These are phyloP conservation scores for Clarias magur DNA, from an alignment of 2,113 vertebrate genomes.

Conservation along the genomic window DNA sequence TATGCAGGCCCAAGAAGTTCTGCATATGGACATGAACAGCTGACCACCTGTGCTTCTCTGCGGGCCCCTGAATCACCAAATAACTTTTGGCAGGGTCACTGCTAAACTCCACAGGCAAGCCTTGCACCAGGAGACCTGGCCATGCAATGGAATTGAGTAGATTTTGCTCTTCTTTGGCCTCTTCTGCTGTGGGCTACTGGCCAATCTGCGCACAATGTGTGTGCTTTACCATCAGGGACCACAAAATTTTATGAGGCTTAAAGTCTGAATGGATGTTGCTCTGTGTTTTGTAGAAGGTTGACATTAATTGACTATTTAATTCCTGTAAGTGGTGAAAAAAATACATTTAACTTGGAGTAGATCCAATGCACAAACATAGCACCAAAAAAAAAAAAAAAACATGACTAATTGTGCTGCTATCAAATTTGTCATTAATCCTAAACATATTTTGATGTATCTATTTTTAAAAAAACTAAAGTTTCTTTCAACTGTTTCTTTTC, in stretches of 20 bases:
- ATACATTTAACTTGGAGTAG: no score
- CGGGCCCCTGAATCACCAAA: constrained; percentile 76
- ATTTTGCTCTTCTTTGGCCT: constrained; percentile 79
- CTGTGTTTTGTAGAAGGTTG: constrained; percentile 58
- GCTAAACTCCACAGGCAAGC: constrained; percentile 72
- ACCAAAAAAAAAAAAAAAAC: neutral
- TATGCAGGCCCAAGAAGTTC: constrained; percentile 87
- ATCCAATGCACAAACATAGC: neutral
- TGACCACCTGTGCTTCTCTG: constrained; percentile 77
- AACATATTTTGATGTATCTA: no score
- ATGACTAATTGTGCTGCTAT: no score
- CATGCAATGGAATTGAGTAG: constrained; percentile 81
- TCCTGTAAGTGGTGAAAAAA: constrained; percentile 56
- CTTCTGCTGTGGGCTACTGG: constrained; percentile 76
- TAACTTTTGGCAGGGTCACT: constrained; percentile 84
- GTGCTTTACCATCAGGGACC: constrained; percentile 63
- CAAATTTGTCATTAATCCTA: no score
- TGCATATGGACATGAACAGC: constrained; percentile 83
- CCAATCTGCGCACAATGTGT: constrained; percentile 79
- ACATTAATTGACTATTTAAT: constrained; percentile 67
- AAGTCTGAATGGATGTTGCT: constrained; percentile 64
- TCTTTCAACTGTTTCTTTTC: no score
- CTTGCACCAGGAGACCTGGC: constrained; percentile 68
- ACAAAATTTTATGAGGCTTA: constrained; percentile 22
- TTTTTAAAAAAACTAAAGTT: no score